Conservation (phyloP, 2,888 invertebrate species). For the Escarpia spicata region DNA sequence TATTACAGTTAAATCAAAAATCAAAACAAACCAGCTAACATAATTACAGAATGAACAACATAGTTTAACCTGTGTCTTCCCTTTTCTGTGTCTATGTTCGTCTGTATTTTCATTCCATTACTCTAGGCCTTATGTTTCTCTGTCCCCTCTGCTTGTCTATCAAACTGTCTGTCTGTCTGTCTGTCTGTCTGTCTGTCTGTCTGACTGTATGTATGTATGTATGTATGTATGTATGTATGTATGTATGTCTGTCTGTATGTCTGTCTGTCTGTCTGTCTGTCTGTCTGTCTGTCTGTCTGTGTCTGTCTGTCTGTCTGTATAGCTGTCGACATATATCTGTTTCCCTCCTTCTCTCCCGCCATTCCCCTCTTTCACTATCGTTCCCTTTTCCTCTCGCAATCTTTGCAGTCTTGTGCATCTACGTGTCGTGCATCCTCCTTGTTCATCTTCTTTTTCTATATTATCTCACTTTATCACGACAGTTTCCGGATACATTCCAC, state of each 20-base stretch:
- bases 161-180: neutral
- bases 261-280: neutral
- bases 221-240: too few relatives aligned
- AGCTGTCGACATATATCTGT: too few relatives aligned
- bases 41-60: neutral
- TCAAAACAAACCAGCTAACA: neutral
- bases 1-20: neutral
- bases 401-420: too few relatives aligned
- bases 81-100: too few relatives aligned
- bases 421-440: too few relatives aligned
- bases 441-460: too few relatives aligned
- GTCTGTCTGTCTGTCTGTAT: too few relatives aligned
- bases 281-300: neutral
- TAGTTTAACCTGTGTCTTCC: too few relatives aligned
- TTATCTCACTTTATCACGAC: neutral
- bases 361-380: neutral
- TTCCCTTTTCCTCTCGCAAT: neutral
- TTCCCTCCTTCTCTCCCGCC: neutral
- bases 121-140: too few relatives aligned
- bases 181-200: neutral
- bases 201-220: too few relatives aligned
- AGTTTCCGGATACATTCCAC: neutral
- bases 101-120: too few relatives aligned
- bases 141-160: too few relatives aligned
- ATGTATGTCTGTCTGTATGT: neutral